Percentiles rank a stretch among this genome's conserved stretches.
These are phyloP conservation scores for Meta bourneti DNA, from an alignment of 2,888 invertebrate species.

Conservation along the genomic window DNA sequence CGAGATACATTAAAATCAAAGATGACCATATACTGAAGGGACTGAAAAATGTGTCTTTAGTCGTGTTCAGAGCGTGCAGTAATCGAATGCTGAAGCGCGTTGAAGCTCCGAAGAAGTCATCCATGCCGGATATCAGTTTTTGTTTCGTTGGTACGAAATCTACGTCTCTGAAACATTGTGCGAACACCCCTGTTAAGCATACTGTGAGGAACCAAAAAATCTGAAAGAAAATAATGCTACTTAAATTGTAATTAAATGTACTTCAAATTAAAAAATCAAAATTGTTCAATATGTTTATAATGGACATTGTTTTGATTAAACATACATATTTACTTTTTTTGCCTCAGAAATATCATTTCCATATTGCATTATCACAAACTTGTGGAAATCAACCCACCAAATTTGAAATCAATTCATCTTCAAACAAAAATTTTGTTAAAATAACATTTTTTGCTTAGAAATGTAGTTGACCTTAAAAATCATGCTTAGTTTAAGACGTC, in stretches of 20 bases:
- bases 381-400: too few species aligned
- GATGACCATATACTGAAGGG: constrained; percentile 80
- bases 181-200: constrained; percentile 8
- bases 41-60: constrained; percentile 79
- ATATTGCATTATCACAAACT: too few species aligned
- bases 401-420: too few species aligned
- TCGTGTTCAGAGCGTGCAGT: constrained; percentile 55
- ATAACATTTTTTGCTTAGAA: too few species aligned
- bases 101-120: constrained; percentile 53
- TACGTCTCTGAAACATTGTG: constrained; percentile 51
- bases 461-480: too few species aligned
- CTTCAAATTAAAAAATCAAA: background rate
- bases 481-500: too few species aligned
- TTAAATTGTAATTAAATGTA: background rate
- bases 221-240: constrained; percentile 39
- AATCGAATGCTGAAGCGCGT: constrained; percentile 58
- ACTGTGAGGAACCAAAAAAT: constrained; percentile 27
- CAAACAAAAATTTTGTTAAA: too few species aligned
- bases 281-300: background rate
- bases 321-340: too few species aligned
- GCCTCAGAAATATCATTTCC: too few species aligned
- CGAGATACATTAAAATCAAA: constrained; percentile 80
- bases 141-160: constrained; percentile 41
- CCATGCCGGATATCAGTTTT: constrained; percentile 41
- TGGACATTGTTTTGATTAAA: background rate